phyloP scores from a whole-genome alignment of 2,797 vertebrate species.

The Rhynchotus rufescens region DNA sequence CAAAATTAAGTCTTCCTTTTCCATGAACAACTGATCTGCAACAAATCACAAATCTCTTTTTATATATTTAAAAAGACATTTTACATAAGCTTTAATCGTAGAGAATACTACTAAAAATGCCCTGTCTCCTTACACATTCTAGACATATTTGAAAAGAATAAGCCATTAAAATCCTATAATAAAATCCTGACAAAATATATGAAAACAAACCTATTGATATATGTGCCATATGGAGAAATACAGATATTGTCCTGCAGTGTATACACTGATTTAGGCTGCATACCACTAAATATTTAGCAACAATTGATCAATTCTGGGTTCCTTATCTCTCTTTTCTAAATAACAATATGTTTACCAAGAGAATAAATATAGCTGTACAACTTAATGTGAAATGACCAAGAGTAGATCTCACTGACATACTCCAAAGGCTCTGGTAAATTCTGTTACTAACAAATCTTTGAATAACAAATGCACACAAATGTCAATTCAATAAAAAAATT shows the following conservation, averaged over 20 bases:
- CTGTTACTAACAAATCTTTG: not conserved
- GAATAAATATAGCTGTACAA: not conserved
- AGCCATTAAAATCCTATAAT: not conserved
- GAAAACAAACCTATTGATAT: not conserved
- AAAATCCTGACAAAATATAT: not conserved
- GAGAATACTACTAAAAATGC: not conserved
- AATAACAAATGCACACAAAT: not conserved
- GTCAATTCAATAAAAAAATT: not conserved
- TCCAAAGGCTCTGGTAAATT: not conserved
- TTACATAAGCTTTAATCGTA: not conserved
- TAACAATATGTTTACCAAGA: not conserved
- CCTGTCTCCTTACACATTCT: not conserved
- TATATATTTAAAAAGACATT: not conserved
- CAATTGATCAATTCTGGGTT: not conserved
- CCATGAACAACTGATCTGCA: not conserved
- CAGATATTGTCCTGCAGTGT: not conserved
- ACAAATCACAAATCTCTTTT: not conserved
- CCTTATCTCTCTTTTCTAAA: not conserved
- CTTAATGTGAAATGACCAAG: not conserved
- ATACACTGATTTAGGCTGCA: not conserved
- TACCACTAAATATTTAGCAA: not conserved
- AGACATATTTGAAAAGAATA: not conserved
- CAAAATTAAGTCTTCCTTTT: not conserved
- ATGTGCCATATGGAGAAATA: not conserved
- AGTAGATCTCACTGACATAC: not conserved